A percentile compares a stretch with the other conserved stretches of the same genome.
These are phyloP conservation scores for Carcina quercana DNA, from an alignment of 2,888 invertebrate species.

Conservation along the genomic window DNA sequence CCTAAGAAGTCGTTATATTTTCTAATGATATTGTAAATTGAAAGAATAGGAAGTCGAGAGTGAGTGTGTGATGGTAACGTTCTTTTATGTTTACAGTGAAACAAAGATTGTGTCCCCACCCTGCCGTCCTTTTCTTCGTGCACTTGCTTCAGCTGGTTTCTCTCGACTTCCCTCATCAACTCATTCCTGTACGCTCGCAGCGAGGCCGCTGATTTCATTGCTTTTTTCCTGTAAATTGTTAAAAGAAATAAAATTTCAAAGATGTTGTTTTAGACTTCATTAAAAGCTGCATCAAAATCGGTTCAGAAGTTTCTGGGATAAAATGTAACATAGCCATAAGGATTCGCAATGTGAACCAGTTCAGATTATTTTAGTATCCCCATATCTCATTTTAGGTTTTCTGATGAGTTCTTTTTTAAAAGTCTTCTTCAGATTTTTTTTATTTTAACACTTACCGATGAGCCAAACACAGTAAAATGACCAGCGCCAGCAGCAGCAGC, in stretches of 20 bases:
- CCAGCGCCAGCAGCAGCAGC: constrained; percentile 71
- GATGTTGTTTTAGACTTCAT: no score
- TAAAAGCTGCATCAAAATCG: no score
- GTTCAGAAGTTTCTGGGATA: no score
- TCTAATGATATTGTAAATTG: no score
- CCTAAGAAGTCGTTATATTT: neutral
- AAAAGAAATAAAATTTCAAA: neutral
- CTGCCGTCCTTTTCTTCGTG: constrained; percentile 61
- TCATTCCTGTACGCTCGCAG: constrained; percentile 57
- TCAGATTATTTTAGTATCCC: no score
- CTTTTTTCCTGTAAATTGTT: constrained; percentile 47
- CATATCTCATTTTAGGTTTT: no score
- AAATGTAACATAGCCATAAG: no score
- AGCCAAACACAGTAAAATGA: constrained; percentile 63
- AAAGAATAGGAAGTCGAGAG: no score
- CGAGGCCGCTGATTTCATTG: constrained; percentile 55
- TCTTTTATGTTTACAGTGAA: neutral
- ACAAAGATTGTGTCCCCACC: constrained; percentile 25
- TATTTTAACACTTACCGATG: constrained; percentile 50
- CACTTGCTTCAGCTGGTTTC: constrained; percentile 61
- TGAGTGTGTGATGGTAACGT: no score
- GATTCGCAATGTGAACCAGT: no score
- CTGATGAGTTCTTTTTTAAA: no score
- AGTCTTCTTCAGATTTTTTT: no score
- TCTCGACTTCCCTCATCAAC: constrained; percentile 54